phyloP scores from a whole-genome alignment of 2,113 vertebrate genomes.

The Indri indri region DNA sequence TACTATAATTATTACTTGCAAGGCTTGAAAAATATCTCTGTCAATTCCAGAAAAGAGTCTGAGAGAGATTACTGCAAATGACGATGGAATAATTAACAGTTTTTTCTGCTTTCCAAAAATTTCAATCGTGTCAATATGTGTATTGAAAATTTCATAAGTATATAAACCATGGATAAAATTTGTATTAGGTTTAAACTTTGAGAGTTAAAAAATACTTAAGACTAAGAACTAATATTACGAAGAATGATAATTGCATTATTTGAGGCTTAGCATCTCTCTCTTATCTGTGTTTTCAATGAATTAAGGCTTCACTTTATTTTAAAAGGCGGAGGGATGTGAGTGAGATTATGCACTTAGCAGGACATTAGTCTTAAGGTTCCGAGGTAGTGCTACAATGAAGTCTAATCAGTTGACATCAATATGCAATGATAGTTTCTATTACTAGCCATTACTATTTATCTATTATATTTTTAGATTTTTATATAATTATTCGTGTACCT shows the following conservation, averaged over 20 bases:
- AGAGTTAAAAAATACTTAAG: not conserved
- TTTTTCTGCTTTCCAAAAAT: constrained; percentile 44
- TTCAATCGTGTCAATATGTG: constrained; percentile 18
- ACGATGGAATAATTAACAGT: constrained; percentile 32
- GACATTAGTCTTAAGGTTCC: not conserved
- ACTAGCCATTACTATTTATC: not conserved
- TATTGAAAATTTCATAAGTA: constrained; percentile 52
- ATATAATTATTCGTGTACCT: not conserved
- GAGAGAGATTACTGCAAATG: constrained; percentile 42
- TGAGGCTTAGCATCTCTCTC: not conserved
- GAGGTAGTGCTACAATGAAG: not conserved
- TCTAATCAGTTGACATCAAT: not conserved
- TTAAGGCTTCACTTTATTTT: not conserved
- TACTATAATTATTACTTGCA: constrained; percentile 76
- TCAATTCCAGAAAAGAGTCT: constrained; percentile 54
- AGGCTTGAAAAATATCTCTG: constrained; percentile 66
- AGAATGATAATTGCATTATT: not conserved
- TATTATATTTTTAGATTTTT: not conserved
- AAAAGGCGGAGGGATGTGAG: not conserved
- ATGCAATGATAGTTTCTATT: not conserved
- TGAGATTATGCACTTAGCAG: not conserved
- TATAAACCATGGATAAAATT: constrained; percentile 40
- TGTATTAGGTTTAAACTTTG: constrained; percentile 26
- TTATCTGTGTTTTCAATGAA: not conserved
- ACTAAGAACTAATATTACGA: not conserved